phyloP scores from a whole-genome alignment of 2,888 invertebrate species.

The Gibbula magus region DNA sequence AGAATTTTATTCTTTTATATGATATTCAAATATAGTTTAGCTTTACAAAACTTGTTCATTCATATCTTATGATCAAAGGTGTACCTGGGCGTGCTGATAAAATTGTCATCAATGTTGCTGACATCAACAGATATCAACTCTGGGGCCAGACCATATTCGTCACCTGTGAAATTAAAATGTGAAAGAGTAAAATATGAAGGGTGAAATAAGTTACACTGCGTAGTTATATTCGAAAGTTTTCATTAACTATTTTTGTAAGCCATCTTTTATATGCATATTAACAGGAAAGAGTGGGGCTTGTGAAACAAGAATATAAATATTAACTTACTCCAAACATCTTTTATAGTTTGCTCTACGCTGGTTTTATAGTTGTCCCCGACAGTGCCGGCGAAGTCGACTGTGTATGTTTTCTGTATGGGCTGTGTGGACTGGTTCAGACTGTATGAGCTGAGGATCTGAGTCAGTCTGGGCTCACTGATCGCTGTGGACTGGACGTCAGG shows the following conservation, averaged over 20 bases:
- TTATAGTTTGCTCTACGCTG: not conserved
- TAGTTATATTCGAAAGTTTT: no score
- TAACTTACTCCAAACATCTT: not conserved
- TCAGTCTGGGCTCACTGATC: not conserved
- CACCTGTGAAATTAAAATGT: not conserved
- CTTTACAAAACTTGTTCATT: no score
- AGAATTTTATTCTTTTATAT: no score
- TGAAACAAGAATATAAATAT: not conserved
- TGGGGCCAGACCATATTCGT: not conserved
- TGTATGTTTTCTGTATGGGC: not conserved
- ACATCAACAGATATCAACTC: not conserved
- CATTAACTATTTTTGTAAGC: not conserved
- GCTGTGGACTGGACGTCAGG: not conserved
- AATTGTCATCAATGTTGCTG: not conserved
- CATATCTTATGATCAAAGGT: no score
- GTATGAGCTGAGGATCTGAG: not conserved
- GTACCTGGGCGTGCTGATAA: slow-evolving; percentile 4
- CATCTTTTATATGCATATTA: not conserved
- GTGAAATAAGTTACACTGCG: no score
- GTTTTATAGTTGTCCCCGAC: not conserved
- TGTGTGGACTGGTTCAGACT: not conserved
- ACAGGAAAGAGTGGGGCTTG: not conserved
- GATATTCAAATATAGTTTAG: no score
- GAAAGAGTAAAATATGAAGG: no score
- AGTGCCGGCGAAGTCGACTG: not conserved